Evolutionary conservation across 2,797 vertebrate species (phyloP).

Genomic region (Neosilurus hyrtlii): DNA sequence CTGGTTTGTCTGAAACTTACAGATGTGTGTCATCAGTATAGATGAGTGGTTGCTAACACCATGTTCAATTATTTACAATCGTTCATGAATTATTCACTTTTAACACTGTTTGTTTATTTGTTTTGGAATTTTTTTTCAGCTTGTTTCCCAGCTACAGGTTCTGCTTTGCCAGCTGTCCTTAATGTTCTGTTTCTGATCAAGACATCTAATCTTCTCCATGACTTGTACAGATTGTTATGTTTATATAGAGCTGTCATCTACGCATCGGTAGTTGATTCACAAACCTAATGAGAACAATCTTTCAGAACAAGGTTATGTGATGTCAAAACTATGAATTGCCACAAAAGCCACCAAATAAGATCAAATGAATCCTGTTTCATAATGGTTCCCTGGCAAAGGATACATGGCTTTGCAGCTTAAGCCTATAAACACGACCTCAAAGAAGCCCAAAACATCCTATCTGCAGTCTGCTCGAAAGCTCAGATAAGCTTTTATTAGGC

Average conservation of each 20-base stretch:
- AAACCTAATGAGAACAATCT: slow-evolving; percentile 8
- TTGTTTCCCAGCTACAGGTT: slow-evolving; percentile 6
- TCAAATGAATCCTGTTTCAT: slow-evolving; percentile 29
- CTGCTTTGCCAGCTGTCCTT: not conserved
- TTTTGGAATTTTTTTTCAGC: not conserved
- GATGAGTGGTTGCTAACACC: not conserved
- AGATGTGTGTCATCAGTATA: not conserved
- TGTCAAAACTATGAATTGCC: not conserved
- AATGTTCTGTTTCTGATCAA: slow-evolving; percentile 9
- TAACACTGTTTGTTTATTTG: not conserved
- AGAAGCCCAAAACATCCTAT: slow-evolving; percentile 34
- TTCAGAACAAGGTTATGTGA: slow-evolving; percentile 14
- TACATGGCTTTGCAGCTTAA: slow-evolving; percentile 23
- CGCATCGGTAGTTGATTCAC: slow-evolving; percentile 18
- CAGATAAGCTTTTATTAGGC: slow-evolving; percentile 46
- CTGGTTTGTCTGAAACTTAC: slow-evolving; percentile 4
- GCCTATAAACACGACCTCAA: slow-evolving; percentile 39
- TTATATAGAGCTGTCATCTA: slow-evolving; percentile 24
- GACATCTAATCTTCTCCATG: slow-evolving; percentile 8
- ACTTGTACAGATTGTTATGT: slow-evolving; percentile 3
- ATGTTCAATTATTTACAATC: not conserved
- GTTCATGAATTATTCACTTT: not conserved
- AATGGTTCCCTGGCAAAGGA: slow-evolving; percentile 10
- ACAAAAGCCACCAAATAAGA: slow-evolving; percentile 27
- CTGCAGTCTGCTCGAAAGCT: slow-evolving; percentile 36